phyloP scores from a whole-genome alignment of 2,113 vertebrate genomes.

The Hystrix cristata region DNA sequence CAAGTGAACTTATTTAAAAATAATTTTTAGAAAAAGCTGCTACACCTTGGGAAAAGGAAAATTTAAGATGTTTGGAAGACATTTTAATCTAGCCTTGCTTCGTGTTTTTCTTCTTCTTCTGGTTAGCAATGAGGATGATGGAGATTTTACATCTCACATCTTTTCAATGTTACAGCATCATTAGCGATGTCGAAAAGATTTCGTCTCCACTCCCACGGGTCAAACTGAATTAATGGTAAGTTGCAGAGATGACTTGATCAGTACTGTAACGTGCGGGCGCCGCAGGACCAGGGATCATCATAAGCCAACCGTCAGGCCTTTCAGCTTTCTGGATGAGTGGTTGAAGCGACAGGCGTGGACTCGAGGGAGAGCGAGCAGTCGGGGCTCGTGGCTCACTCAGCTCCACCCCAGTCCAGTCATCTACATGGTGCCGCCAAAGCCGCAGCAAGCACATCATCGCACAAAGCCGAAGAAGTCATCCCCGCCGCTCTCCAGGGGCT shows the following conservation, averaged over 20 bases:
- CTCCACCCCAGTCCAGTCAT: constrained; percentile 2
- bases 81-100: neutral
- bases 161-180: constrained; percentile 68
- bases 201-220: constrained; percentile 66
- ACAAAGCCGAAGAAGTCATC: neutral
- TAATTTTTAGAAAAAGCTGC: neutral
- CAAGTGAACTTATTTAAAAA: constrained; percentile 43
- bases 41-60: neutral
- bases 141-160: constrained; percentile 57
- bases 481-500: neutral
- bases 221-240: constrained; percentile 72
- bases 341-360: constrained; percentile 68
- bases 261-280: constrained; percentile 46
- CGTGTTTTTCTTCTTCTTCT: constrained; percentile 14
- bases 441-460: neutral
- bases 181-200: constrained; percentile 73
- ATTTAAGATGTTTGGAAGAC: neutral
- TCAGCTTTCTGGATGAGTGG: constrained; percentile 54
- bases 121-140: neutral
- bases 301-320: constrained; percentile 75
- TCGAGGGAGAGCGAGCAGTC: constrained; percentile 5
- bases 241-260: constrained; percentile 43
- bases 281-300: constrained; percentile 72
- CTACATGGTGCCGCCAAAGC: neutral
- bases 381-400: constrained; percentile 42